Evolutionary conservation across 2,113 vertebrate genomes (phyloP), one percentile per base, ranked within the genome.

Genomic region (Nothobranchius furzeri): DNA sequence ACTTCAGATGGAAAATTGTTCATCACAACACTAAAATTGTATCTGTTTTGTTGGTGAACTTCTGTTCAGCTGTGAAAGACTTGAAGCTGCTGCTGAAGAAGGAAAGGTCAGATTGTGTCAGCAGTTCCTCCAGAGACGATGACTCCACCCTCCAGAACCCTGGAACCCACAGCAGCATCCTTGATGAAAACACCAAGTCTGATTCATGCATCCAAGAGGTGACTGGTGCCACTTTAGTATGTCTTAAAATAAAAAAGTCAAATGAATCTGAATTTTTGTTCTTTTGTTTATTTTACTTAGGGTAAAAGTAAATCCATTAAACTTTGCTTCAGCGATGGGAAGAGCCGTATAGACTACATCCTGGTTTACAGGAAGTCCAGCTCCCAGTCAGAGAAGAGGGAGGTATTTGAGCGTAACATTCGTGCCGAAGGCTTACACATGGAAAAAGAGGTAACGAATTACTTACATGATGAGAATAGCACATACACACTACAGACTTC

Each of bases 381-480:
- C 64, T 87, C 87, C 0, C 95, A 95, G 73, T 90, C 92, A 5
- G 96, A 96, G 81, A 97, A 96, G 83, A 95, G 96, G 78, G 96
- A 98, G 75, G 81, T 98, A 45, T 98, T 96, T 91, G 96, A 97
- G 87, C 92, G 95, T 80, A 97, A 98, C 87, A 93, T 97, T 62
- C 93, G 96, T 73, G 96, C 95, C 64, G 96, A 98, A 91, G 96
- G 96, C 58, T 78, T 98, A 56, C 95, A 95, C 30, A 95, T 96
- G 94, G 96, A 98, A 65, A 98, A 97, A 86, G 96, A 97, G 95
- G 86, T 78, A 53, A 75, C 24, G 30, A 72, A 30, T 30, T 3
- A 40, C 12, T 17, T 49, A 45, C 43, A 42, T 42, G 7, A 9
- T 48, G 1, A 15, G 4, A 48, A 1, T 7, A 7, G 6, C 46